Percentiles rank a stretch among this genome's conserved stretches.
phyloP scores from a whole-genome alignment of 23 tunicate genomes.

The Trididemnum miniatum region DNA sequence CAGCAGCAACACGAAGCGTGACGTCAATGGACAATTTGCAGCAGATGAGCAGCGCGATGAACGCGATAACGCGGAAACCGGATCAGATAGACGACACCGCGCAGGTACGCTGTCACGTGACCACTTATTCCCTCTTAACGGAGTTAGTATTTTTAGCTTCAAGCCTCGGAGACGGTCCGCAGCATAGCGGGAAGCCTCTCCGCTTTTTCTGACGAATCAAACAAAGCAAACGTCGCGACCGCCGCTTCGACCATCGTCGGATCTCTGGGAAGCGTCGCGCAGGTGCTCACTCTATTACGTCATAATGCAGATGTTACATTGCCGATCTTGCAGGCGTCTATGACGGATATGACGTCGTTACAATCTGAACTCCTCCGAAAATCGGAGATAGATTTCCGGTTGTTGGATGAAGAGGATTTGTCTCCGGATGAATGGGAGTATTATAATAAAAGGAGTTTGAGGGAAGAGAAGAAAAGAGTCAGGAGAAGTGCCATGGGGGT shows the following conservation, averaged over 20 bases:
- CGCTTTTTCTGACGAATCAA: constrained; percentile 68
- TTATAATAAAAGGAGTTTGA: constrained; percentile 55
- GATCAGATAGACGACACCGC: constrained; percentile 66
- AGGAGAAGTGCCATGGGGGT: constrained; percentile 84
- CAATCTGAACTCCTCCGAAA: constrained; percentile 49
- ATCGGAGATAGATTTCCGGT: constrained; percentile 51
- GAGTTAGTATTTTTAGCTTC: constrained; percentile 50
- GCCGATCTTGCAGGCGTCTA: constrained; percentile 61
- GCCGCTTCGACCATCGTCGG: constrained; percentile 88
- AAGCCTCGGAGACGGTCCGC: constrained; percentile 64
- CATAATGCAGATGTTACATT: not conserved
- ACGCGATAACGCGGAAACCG: constrained; percentile 72
- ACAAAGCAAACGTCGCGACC: constrained; percentile 77
- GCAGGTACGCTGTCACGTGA: constrained; percentile 40
- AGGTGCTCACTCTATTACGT: constrained; percentile 26
- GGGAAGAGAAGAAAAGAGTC: constrained; percentile 79
- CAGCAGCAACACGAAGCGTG: constrained; percentile 72
- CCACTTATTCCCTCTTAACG: too few relatives aligned
- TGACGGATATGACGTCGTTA: constrained; percentile 87
- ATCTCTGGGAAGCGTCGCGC: constrained; percentile 92
- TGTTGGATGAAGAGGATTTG: constrained; percentile 62
- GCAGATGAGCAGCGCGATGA: constrained; percentile 97
- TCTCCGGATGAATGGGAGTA: constrained; percentile 92
- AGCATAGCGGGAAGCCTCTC: constrained; percentile 74
- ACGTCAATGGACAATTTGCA: constrained; percentile 90